A percentile compares a stretch with the other conserved stretches of the same genome.
Conservation (phyloP, 2,113 vertebrate species). For the Manacus vitellinus region DNA sequence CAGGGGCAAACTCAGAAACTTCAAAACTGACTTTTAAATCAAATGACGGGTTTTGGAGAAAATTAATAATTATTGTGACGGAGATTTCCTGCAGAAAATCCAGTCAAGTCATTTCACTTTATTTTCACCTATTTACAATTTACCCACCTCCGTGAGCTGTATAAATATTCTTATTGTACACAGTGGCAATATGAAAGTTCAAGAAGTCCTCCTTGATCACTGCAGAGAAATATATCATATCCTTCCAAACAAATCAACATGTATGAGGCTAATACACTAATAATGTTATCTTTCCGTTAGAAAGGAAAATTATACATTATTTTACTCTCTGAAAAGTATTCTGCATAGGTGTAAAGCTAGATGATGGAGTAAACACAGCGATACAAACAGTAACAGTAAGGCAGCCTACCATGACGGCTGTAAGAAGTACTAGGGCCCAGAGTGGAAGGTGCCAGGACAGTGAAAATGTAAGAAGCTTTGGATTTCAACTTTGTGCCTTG, state of each 20-base stretch:
- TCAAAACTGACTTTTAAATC: conserved; percentile 6
- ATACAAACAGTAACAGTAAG: background rate
- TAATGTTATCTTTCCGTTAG: background rate
- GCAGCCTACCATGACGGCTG: background rate
- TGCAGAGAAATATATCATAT: background rate
- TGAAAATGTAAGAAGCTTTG: background rate
- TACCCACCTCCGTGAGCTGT: background rate
- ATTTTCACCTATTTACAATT: background rate
- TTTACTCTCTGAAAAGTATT: background rate
- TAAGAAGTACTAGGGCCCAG: background rate
- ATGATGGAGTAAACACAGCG: background rate
- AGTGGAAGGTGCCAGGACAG: background rate
- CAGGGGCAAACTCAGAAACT: conserved; percentile 22
- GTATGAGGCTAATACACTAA: background rate
- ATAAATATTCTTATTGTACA: background rate
- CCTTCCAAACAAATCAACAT: background rate
- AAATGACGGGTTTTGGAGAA: background rate
- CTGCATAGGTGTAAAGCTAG: background rate
- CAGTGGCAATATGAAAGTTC: background rate
- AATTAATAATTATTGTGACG: background rate
- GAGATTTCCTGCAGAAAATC: conserved; percentile 1
- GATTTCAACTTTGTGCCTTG: background rate
- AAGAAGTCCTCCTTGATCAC: background rate
- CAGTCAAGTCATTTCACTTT: background rate
- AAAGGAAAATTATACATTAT: background rate